Base-by-base conservation (phyloP, 92 coral and sea anemone genomes). In the Palythoa grandis region DNA sequence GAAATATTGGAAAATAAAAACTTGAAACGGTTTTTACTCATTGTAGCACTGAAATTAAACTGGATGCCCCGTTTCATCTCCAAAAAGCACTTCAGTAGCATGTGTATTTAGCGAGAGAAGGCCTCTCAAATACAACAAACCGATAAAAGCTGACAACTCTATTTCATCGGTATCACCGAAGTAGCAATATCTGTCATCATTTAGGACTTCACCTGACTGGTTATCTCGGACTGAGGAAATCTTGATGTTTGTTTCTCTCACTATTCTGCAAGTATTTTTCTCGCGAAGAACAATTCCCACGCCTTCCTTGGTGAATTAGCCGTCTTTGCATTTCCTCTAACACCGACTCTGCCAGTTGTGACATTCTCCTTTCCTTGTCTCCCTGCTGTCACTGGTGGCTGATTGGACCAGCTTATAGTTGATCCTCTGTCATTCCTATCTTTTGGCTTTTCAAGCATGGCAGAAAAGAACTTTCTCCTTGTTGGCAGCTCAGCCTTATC, bases 11-110 rank as follows among this genome's bases (percentile, higher is more conserved):
- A 29, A 29, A 29, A 29, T 29, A 29, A 29, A 29, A 29, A 29
- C 35, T 29, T 29, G 35, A 29, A 29, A 29, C 35, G 35, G 35
- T 29, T 29, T 29, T 29, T 29, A 29, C 76, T 40, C 77, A 82
- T 82, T 4, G 77, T 82, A 12, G 75, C 77, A 40, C 63, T 56
- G 86, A 82, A 82, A n/a, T n/a, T n/a, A 82, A 39, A 65, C 70
- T 38, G 84, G 68, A 17, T 60, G 66, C 13, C 84, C 66, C 4
- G 76, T 71, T n/a, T n/a, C n/a, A n/a, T n/a, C n/a, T n/a, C n/a
- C n/a, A n/a, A n/a, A n/a, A n/a, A 29, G 35, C 52, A 71, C 52
- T 17, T 71, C 52, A 71, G 76, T 71, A 35, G 76, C 76, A 29
- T 37, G 52, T 35, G 52, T 71, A 71, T 71, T 71, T 13, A 71